Evolutionary conservation across 2,113 vertebrate species (phyloP).

Genomic region (Melospiza melodia): DNA sequence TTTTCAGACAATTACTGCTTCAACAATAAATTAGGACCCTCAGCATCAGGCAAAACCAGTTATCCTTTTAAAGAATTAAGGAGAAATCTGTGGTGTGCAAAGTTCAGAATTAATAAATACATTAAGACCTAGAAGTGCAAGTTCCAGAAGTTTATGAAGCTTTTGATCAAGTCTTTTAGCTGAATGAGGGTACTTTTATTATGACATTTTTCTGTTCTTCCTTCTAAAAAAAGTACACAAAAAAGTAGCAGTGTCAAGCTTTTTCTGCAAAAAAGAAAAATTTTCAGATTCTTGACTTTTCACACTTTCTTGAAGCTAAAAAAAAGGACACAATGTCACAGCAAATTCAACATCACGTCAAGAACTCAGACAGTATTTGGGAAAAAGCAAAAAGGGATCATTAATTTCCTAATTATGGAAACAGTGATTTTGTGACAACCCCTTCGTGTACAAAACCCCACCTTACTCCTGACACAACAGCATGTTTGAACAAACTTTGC

Average conservation of each 20-base stretch:
- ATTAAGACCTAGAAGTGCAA: neutral
- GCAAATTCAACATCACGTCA: neutral
- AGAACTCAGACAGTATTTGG: neutral
- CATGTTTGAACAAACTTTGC: neutral
- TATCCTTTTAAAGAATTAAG: neutral
- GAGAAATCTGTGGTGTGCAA: fast-evolving
- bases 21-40: neutral
- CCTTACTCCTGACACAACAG: neutral
- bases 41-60: neutral
- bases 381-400: neutral
- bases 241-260: neutral
- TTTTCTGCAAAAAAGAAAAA: neutral
- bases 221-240: neutral
- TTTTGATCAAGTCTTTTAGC: neutral
- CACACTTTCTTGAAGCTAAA: neutral
- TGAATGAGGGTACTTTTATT: neutral
- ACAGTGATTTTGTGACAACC: neutral
- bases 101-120: neutral
- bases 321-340: neutral
- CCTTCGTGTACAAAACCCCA: neutral
- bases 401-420: neutral
- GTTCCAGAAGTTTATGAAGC: neutral
- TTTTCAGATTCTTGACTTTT: neutral
- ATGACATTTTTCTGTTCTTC: neutral
- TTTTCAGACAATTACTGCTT: neutral